Percentiles rank a stretch among this genome's conserved stretches.
phyloP scores from a whole-genome alignment of 2,797 vertebrate species.

The Rhadinocentrus ornatus region DNA sequence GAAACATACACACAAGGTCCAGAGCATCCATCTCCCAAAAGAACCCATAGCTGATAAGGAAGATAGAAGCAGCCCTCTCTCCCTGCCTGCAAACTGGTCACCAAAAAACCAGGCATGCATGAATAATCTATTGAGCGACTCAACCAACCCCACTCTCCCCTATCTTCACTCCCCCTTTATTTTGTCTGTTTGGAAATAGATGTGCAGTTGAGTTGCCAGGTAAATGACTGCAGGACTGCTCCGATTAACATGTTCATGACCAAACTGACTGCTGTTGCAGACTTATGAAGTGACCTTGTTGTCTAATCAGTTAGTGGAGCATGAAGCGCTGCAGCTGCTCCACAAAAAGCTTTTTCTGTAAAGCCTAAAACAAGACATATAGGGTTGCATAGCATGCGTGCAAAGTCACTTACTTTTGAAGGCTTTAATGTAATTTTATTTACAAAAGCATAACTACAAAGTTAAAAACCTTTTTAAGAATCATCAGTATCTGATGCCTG shows the following conservation, averaged over 20 bases:
- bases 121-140: constrained; percentile 71
- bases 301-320: constrained; percentile 25
- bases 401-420: too few species aligned
- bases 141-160: constrained; percentile 35
- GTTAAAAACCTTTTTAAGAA: too few species aligned
- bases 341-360: not conserved
- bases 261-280: not conserved
- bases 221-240: constrained; percentile 1
- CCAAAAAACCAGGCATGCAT: constrained; percentile 72
- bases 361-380: not conserved
- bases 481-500: too few species aligned
- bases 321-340: constrained; percentile 25
- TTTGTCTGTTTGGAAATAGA: not conserved
- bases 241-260: not conserved
- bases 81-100: constrained; percentile 34
- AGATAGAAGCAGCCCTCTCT: constrained; percentile 26
- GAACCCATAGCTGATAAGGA: constrained; percentile 66
- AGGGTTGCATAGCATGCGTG: not conserved
- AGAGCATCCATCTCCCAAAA: constrained; percentile 62
- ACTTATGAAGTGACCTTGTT: constrained; percentile 14
- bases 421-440: too few species aligned
- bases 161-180: constrained; percentile 11
- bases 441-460: too few species aligned
- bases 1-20: constrained; percentile 57
- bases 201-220: constrained; percentile 8